Percentiles rank a stretch among this genome's conserved stretches.
These are phyloP conservation scores for Himalopsyche japonica DNA, from an alignment of 2,888 invertebrate genomes.

Conservation along the genomic window DNA sequence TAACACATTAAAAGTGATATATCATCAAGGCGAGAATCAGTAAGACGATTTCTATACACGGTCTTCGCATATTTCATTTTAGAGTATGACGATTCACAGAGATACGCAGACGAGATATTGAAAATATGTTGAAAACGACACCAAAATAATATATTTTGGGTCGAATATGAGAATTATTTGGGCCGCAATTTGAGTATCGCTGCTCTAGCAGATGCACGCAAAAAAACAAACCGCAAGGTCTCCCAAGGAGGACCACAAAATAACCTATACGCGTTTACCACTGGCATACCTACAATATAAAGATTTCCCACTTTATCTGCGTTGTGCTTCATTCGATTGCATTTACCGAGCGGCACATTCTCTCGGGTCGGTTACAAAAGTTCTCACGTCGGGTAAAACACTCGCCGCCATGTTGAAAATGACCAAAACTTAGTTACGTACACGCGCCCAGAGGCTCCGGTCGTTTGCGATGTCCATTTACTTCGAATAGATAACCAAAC, in stretches of 20 bases:
- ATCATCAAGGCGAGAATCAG: too few species aligned
- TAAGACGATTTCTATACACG: too few species aligned
- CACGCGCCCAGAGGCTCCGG: constrained; percentile 17
- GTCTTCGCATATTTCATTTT: too few species aligned
- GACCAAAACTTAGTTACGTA: constrained; percentile 13
- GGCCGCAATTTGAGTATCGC: too few species aligned
- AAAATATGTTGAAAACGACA: too few species aligned
- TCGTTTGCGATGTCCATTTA: constrained; percentile 4
- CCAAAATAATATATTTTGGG: too few species aligned
- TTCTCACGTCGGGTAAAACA: constrained; percentile 8
- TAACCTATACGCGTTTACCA: not conserved
- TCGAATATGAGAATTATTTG: too few species aligned
- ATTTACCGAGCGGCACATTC: not conserved
- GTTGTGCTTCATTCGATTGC: not conserved
- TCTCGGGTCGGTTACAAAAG: constrained; percentile 6
- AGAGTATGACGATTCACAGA: too few species aligned
- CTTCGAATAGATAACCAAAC: constrained; percentile 9
- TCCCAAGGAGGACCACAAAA: constrained; percentile 17
- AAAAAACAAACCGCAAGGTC: not conserved
- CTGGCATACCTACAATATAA: not conserved
- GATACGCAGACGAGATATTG: too few species aligned
- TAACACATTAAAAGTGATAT: too few species aligned
- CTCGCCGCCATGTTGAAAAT: not conserved
- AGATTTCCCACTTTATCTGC: not conserved
- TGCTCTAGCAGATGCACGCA: not conserved